Base-by-base conservation (phyloP, 1,140 invertebrate genomes). In the Plutomurus gul region DNA sequence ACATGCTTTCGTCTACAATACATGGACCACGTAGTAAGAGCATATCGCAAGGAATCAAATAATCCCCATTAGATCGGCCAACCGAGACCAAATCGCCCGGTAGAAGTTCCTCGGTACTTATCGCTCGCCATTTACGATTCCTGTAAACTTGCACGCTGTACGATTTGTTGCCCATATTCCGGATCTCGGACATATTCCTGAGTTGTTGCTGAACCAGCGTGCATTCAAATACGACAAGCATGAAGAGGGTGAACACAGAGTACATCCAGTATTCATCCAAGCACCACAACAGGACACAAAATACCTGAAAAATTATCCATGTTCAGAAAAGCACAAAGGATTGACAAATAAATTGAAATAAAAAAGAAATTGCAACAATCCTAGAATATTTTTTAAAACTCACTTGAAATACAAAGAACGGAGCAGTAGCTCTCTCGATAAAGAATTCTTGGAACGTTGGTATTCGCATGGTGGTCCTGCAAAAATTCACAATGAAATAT, bases 81-180 rank as follows among this genome's bases (percentile, higher is more conserved):
- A 99, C 92, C 2, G 97, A 99, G 11, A 99, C 93, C 83, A 99
- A 92, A 89, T 99, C 98, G 36, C 98, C 98, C 5, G 97, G 96
- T 60, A 99, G 87, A 30, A 99, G 87, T 84, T 98, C 93, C 87
- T 96, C 92, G 81, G 93, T 95, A 78, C 92, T 89, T 40, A 99
- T 91, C 60, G 91, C 90, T 47, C 95, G 89, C 98, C 98, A 99
- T 86, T 95, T 91, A 84, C 94, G 91, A 85, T 95, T 95, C 83
- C 98, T 91, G 85, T 99, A 98, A 0, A 95, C 96, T 91, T 97
- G 85, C 40, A 99, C 93, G 77, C 91, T 90, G 85, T 97, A 98
- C 0, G 97, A 96, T 87, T 97, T 97, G 84, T 97, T 99, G 18
- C 97, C 98, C 98, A 99, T 99, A 88, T 98, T 97, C n/a, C 97